Percentiles rank a stretch among this genome's conserved stretches.
phyloP scores from a whole-genome alignment of 2,888 invertebrate genomes.

The Dryobotodes eremita region DNA sequence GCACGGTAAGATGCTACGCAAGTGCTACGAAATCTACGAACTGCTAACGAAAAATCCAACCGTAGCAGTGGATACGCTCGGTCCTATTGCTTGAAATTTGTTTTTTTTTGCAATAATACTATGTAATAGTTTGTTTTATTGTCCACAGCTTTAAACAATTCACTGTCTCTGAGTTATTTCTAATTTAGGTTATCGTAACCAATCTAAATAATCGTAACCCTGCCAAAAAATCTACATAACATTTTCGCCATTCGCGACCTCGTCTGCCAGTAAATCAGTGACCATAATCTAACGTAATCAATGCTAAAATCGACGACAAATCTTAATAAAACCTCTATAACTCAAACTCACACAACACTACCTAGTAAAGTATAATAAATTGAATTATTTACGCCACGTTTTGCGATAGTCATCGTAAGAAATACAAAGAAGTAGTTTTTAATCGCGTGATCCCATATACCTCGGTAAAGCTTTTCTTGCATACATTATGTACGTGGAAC shows the following conservation, averaged over 20 bases:
- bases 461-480: conserved; percentile 36
- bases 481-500: conserved; percentile 52
- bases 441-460: conserved; percentile 67
- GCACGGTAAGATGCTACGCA: background rate
- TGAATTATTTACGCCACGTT: conserved; percentile 66
- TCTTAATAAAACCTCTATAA: conserved; percentile 58
- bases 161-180: background rate
- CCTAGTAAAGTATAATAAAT: conserved; percentile 60
- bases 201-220: conserved; percentile 27
- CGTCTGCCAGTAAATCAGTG: conserved; percentile 33
- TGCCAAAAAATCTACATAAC: conserved; percentile 31
- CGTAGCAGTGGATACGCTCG: background rate
- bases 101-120: background rate
- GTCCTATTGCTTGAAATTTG: background rate
- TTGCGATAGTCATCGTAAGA: conserved; percentile 68
- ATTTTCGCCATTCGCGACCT: conserved; percentile 31
- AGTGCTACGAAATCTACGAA: conserved; percentile 46
- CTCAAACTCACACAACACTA: conserved; percentile 47
- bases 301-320: conserved; percentile 43
- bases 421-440: conserved; percentile 62
- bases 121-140: background rate
- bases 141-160: background rate
- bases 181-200: conserved; percentile 11
- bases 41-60: background rate
- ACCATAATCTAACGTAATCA: conserved; percentile 53